These are phyloP conservation scores for Scomber colias DNA, from an alignment of 2,113 vertebrate species.

Conservation along the genomic window DNA sequence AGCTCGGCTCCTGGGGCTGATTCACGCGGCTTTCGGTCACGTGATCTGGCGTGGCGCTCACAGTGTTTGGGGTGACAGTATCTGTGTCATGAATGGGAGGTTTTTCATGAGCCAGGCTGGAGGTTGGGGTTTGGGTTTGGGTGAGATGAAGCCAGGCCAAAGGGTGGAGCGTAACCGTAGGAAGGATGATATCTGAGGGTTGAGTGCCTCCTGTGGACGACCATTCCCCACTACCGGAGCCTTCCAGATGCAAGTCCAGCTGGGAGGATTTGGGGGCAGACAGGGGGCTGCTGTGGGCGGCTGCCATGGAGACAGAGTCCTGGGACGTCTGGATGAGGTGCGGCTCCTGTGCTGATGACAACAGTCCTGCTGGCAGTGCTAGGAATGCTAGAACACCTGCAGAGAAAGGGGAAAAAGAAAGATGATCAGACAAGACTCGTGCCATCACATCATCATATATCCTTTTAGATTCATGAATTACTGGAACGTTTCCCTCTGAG, in stretches of 20 bases:
- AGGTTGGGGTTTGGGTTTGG: conserved; percentile 15
- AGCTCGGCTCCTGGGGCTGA: conserved; percentile 37
- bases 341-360: conserved; percentile 89
- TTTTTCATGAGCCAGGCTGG: conserved; percentile 12
- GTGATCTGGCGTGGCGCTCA: conserved; percentile 33
- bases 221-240: conserved; percentile 75
- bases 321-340: conserved; percentile 85
- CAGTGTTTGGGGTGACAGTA: conserved; percentile 59
- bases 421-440: not conserved
- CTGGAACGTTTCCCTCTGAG: not conserved
- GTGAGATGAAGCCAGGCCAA: conserved; percentile 31
- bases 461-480: not conserved
- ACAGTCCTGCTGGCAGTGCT: conserved; percentile 91
- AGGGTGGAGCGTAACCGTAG: conserved; percentile 21
- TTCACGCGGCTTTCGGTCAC: conserved; percentile 23
- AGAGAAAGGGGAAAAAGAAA: conserved; percentile 21
- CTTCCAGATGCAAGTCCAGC: conserved; percentile 68
- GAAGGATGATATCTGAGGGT: conserved; percentile 47
- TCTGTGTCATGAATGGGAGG: conserved; percentile 11
- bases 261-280: conserved; percentile 23
- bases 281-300: conserved; percentile 70
- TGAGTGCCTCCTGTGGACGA: conserved; percentile 39
- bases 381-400: conserved; percentile 94
- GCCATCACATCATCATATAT: not conserved
- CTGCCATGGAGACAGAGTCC: conserved; percentile 85